Conservation (phyloP, 2,113 vertebrate species). For the Xenus cinereus region DNA sequence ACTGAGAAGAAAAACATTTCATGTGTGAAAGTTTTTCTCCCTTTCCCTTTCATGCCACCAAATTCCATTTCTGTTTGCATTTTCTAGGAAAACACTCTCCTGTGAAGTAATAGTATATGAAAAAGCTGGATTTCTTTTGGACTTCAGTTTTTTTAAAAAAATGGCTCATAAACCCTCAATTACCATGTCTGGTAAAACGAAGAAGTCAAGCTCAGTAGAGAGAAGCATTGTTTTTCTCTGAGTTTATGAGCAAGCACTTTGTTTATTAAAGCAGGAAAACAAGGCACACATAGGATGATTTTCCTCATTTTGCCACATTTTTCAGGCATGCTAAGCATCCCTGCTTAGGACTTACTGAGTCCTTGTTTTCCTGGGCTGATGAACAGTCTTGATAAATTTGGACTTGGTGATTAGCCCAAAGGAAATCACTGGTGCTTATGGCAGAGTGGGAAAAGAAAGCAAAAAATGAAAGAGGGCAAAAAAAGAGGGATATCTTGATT, state of each 20-base stretch:
- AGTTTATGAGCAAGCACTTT: neutral
- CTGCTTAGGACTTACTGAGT: neutral
- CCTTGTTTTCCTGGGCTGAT: neutral
- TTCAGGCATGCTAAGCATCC: neutral
- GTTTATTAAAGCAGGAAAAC: neutral
- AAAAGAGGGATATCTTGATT: neutral
- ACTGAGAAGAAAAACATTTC: neutral
- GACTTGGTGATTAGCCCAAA: neutral
- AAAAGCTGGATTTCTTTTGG: conserved; percentile 16
- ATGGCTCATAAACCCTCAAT: conserved; percentile 3
- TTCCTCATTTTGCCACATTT: neutral
- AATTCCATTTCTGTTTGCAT: conserved; percentile 39
- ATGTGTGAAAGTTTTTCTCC: neutral
- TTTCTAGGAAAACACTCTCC: conserved; percentile 33
- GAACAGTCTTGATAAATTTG: neutral
- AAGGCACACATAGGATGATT: neutral
- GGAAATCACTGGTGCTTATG: neutral
- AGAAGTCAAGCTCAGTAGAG: neutral
- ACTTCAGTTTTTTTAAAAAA: neutral
- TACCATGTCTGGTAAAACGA: conserved; percentile 1
- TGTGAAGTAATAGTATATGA: conserved; percentile 1
- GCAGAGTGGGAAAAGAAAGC: neutral
- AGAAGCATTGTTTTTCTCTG: neutral
- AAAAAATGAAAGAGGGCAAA: too few species aligned
- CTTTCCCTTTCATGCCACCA: neutral